Conservation (phyloP, 2,888 invertebrate genomes). For the Scaptomyza polygonia region DNA sequence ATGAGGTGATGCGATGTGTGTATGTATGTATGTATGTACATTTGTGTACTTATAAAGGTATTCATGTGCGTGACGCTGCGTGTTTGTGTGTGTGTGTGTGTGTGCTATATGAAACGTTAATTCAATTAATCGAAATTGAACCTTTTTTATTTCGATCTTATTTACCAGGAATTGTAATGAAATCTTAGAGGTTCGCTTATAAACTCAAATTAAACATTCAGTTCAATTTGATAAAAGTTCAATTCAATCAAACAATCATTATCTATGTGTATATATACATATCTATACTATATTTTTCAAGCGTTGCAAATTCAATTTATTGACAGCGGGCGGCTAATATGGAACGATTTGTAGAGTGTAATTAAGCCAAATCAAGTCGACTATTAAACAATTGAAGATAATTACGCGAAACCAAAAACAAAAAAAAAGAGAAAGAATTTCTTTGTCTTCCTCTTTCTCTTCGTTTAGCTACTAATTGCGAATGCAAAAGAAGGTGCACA, state of each 20-base stretch:
- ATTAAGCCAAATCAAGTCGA: conserved; percentile 68
- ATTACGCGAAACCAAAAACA: conserved; percentile 60
- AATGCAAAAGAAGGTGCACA: conserved; percentile 1
- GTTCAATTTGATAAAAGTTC: conserved; percentile 9
- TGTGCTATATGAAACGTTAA: not conserved
- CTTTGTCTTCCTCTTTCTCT: not conserved
- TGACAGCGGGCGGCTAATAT: conserved; percentile 32
- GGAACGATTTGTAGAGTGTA: conserved; percentile 29
- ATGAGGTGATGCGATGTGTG: not conserved
- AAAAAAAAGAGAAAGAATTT: not conserved
- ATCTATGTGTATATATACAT: not conserved
- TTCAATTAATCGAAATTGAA: conserved; percentile 22
- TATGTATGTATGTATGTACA: not conserved
- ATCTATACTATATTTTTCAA: not conserved
- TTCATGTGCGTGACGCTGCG: not conserved
- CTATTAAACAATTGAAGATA: conserved; percentile 74
- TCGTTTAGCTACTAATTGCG: not conserved
- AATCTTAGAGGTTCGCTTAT: not conserved
- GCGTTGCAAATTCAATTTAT: conserved; percentile 44
- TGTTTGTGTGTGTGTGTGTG: not conserved
- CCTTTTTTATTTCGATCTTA: not conserved
- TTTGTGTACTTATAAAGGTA: not conserved
- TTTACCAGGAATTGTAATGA: conserved; percentile 1
- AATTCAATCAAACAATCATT: conserved; percentile 12
- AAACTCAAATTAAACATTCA: not conserved